These are phyloP conservation scores for Clostera curtula DNA, from an alignment of 2,888 invertebrate genomes.

Conservation along the genomic window DNA sequence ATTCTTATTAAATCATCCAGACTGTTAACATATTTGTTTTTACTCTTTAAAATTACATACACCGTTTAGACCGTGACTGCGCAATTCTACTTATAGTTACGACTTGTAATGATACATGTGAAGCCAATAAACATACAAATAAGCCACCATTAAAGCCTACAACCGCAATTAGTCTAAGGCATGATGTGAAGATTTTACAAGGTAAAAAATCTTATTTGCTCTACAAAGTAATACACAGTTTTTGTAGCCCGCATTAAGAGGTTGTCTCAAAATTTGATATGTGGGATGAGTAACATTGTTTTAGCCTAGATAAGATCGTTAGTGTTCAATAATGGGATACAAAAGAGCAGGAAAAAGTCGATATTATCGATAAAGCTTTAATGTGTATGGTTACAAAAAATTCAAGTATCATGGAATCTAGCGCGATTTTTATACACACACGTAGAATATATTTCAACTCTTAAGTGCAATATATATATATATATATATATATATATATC, in stretches of 20 bases:
- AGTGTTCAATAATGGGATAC: background rate
- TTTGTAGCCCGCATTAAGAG: conserved; percentile 12
- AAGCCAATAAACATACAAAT: conserved; percentile 45
- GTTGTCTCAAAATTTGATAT: conserved; percentile 8
- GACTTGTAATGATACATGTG: conserved; percentile 48
- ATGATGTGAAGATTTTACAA: conserved; percentile 28
- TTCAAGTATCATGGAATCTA: no score
- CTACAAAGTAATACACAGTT: conserved; percentile 18
- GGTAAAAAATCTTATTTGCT: conserved; percentile 18
- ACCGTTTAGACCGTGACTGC: conserved; percentile 38
- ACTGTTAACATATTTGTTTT: conserved; percentile 41
- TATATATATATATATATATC: no score
- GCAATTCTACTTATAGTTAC: conserved; percentile 41
- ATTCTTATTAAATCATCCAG: conserved; percentile 19
- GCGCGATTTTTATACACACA: no score
- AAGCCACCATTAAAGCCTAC: conserved; percentile 34
- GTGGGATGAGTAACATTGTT: background rate
- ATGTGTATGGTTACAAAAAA: no score
- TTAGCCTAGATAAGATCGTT: background rate
- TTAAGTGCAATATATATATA: no score
- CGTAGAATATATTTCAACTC: no score
- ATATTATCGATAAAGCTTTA: no score
- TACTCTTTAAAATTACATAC: conserved; percentile 49
- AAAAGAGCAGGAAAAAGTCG: no score
- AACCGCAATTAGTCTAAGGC: conserved; percentile 14